Evolutionary conservation across 2,797 vertebrate genomes (phyloP).

Genomic region (Anas acuta): DNA sequence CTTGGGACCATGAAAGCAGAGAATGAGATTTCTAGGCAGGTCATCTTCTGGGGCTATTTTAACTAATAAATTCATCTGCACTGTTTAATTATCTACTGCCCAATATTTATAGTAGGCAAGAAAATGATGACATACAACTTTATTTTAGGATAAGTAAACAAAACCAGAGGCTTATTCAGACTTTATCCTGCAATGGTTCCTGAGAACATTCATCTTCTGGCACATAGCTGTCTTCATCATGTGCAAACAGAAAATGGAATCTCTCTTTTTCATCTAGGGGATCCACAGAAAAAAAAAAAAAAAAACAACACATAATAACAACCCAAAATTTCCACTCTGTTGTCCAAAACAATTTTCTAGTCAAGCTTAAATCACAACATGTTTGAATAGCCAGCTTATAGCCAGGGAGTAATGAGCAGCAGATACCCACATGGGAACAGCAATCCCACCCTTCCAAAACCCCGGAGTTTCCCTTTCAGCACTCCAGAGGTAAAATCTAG

Average conservation of each 20-base stretch:
- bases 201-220: constrained; percentile 22
- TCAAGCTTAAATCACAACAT: constrained; percentile 21
- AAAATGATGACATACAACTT: constrained; percentile 49
- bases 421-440: neutral
- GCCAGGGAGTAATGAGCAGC: neutral
- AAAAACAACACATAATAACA: neutral
- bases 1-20: neutral
- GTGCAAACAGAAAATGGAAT: constrained; percentile 34
- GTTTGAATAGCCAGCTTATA: neutral
- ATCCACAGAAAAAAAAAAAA: constrained; percentile 18
- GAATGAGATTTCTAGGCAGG: neutral
- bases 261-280: neutral
- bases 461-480: neutral
- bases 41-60: neutral
- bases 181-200: neutral
- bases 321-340: neutral
- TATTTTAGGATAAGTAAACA: constrained; percentile 55
- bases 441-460: neutral
- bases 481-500: neutral
- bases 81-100: constrained; percentile 23
- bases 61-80: neutral
- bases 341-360: neutral
- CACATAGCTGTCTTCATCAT: neutral
- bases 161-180: constrained; percentile 21
- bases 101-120: constrained; percentile 33